phyloP scores from a whole-genome alignment of 2,888 invertebrate genomes.

The Spicauda simplicius region DNA sequence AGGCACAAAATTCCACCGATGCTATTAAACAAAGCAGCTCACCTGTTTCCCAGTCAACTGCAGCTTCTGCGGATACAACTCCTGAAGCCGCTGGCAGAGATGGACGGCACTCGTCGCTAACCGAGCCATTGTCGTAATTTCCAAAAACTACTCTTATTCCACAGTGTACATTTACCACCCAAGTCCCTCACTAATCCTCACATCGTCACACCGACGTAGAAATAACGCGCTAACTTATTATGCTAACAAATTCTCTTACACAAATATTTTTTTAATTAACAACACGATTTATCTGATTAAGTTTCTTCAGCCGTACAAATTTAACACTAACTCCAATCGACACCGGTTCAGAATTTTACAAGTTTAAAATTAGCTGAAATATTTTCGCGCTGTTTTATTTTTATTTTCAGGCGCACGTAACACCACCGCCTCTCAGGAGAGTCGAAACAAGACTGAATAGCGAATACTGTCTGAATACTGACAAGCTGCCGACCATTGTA shows the following conservation, averaged over 20 bases:
- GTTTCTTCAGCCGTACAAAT: background rate
- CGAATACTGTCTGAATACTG: background rate
- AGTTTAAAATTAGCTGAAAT: background rate
- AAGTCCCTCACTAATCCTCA: background rate
- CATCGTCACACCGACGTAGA: background rate
- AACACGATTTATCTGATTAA: background rate
- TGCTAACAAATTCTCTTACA: background rate
- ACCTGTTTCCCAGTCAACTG: slow-evolving; percentile 65
- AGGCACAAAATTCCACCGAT: too few species aligned
- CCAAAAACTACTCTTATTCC: slow-evolving; percentile 3
- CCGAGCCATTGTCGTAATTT: slow-evolving; percentile 60
- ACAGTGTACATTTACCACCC: background rate
- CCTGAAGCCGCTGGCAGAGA: slow-evolving; percentile 74
- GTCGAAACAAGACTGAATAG: slow-evolving; percentile 30
- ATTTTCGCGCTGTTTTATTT: slow-evolving; percentile 19
- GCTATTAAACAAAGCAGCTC: slow-evolving; percentile 15
- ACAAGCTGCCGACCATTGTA: background rate
- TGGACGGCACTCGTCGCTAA: slow-evolving; percentile 72
- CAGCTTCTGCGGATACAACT: slow-evolving; percentile 72
- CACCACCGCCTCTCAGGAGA: slow-evolving; percentile 10
- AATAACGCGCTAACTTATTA: background rate
- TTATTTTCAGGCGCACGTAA: slow-evolving; percentile 1
- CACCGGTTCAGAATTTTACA: background rate
- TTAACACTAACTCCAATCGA: background rate
- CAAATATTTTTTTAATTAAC: background rate